Conservation (phyloP, 2,888 invertebrate genomes). For the Tortrix viridana region DNA sequence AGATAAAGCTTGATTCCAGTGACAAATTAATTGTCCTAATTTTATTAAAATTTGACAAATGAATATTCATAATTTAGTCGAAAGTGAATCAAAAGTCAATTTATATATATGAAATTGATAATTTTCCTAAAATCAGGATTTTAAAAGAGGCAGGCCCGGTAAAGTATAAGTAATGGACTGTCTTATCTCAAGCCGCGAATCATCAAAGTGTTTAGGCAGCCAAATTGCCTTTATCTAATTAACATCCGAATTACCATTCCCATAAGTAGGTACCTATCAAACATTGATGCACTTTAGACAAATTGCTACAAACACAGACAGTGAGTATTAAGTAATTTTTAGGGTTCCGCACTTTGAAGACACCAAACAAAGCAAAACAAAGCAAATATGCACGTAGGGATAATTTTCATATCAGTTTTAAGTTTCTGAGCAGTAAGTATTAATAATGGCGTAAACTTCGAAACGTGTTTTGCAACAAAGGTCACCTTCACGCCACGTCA, state of each 20-base stretch:
- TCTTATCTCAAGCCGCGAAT: constrained; percentile 13
- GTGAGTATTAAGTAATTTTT: background rate
- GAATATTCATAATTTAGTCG: constrained; percentile 4
- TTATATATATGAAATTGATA: constrained; percentile 11
- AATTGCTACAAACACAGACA: constrained; percentile 14
- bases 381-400: too few relatives aligned
- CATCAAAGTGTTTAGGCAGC: constrained; percentile 17
- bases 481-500: too few relatives aligned
- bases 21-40: too few relatives aligned
- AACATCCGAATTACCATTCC: constrained; percentile 22
- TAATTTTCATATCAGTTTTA: too few relatives aligned
- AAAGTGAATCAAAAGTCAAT: constrained; percentile 19
- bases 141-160: constrained; percentile 11
- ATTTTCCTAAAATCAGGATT: constrained; percentile 15
- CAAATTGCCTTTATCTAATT: constrained; percentile 17
- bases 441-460: too few relatives aligned
- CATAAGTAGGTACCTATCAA: constrained; percentile 31
- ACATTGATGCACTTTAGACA: constrained; percentile 24
- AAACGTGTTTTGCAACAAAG: too few relatives aligned
- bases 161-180: constrained; percentile 7
- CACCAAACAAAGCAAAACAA: too few relatives aligned
- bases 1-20: too few relatives aligned
- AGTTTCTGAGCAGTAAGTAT: too few relatives aligned
- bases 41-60: background rate
- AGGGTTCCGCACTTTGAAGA: too few relatives aligned